Conservation (phyloP, 1,140 invertebrate species). For the Helicoverpa zea region DNA sequence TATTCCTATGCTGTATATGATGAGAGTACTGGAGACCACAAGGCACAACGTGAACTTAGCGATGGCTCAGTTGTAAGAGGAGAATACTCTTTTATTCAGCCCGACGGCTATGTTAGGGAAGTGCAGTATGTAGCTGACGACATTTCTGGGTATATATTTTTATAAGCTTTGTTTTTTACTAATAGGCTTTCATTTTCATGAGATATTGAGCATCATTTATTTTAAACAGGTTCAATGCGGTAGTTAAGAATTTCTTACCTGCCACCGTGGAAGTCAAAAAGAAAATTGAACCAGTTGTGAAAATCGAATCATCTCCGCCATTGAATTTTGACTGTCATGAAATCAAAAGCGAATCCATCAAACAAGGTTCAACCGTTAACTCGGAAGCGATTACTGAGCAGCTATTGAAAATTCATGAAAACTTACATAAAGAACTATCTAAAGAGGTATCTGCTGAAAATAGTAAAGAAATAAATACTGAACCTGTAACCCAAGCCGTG, state of each 20-base stretch:
- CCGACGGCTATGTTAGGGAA: conserved; percentile 90
- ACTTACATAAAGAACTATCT: not conserved
- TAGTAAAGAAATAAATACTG: not conserved
- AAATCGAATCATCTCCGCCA: conserved; percentile 55
- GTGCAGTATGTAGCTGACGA: conserved; percentile 92
- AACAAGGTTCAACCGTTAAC: not conserved
- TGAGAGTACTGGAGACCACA: conserved; percentile 88
- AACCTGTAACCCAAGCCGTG: not conserved
- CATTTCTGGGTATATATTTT: conserved; percentile 87
- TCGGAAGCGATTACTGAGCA: not conserved
- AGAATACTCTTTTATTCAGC: conserved; percentile 88
- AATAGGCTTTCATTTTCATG: not conserved
- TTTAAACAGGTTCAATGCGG: conserved; percentile 73
- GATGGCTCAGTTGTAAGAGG: conserved; percentile 88
- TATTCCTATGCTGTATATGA: conserved; percentile 86
- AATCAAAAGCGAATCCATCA: conserved; percentile 61
- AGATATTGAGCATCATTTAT: conserved; percentile 13
- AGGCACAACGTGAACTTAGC: conserved; percentile 88
- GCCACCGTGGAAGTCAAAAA: conserved; percentile 53
- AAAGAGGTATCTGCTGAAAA: not conserved
- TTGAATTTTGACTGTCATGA: conserved; percentile 55
- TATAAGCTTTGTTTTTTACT: conserved; percentile 15
- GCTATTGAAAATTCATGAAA: not conserved
- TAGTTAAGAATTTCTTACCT: conserved; percentile 75
- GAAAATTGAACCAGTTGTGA: conserved; percentile 53